Base-by-base conservation (phyloP, 2,888 invertebrate species). In the Drosophila villosipedis region DNA sequence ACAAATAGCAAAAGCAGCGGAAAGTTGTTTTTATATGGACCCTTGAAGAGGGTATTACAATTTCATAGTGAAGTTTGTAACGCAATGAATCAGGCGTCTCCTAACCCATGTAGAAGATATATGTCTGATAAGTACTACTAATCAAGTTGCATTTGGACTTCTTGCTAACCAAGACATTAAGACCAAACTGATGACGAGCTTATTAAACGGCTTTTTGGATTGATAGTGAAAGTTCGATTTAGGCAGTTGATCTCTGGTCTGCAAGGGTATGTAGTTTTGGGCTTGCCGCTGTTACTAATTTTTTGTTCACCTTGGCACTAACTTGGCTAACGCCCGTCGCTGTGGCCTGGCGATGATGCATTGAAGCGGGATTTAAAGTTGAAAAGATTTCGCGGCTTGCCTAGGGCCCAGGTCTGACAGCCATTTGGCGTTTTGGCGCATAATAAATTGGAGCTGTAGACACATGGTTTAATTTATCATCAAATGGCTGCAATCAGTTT, bases 341-440 rank as follows among this genome's bases (percentile, higher is more conserved):
- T 60, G 61, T 73, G 77, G 62, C 63, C 57, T 31, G 71, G 73
- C 89, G 79, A 89, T 87, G 87, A 87, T 87, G 84, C 87, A 89
- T 87, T 84, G 89, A 82, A 82, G 83, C 81, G 68, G 87, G 87
- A 89, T 84, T 89, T 89, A 84, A 84, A 89, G 89, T 89, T 89
- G 84, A 89, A 87, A 89, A 85, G 85, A 88, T 88, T 89, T 88
- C 82, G 89, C 83, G 82, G 84, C 73, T 76, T 69, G 78, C 73
- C 73, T 47, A 64, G 61, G 70, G 68, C 65, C 47, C 76, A 59
- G 67, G 62, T 63, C 84, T 86, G 84, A 88, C 85, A 87, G 86
- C 80, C 89, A 76, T 89, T 89, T 89, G 89, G 85, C 89, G 78
- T 86, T 86, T 86, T 86, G 89, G 85, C 85, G 86, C 86, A 89